phyloP scores from a whole-genome alignment of 2,113 vertebrate genomes.

The Acinonyx jubatus region DNA sequence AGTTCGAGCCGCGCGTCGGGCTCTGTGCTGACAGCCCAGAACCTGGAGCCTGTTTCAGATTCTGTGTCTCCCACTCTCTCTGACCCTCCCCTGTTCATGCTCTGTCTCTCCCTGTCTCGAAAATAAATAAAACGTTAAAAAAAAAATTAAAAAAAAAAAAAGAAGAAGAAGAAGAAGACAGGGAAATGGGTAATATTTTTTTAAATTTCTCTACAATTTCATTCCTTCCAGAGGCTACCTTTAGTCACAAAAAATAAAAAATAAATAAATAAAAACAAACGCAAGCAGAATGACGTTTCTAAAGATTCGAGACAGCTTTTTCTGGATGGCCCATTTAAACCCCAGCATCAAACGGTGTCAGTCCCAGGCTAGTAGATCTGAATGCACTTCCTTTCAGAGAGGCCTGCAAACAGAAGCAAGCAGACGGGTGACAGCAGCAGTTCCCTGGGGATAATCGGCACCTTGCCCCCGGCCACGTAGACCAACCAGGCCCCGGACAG shows the following conservation, averaged over 20 bases:
- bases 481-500: not conserved
- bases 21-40: too few species aligned
- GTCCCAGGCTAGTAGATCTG: not conserved
- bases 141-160: too few species aligned
- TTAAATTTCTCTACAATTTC: not conserved
- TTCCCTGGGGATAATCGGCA: not conserved
- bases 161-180: not conserved
- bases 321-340: not conserved
- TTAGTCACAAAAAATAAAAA: not conserved
- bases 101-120: too few species aligned
- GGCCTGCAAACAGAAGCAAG: not conserved
- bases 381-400: not conserved
- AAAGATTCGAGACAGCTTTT: not conserved
- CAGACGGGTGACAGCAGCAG: fast-evolving
- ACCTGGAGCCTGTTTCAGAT: too few species aligned
- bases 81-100: too few species aligned
- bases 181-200: not conserved
- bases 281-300: not conserved
- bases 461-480: not conserved
- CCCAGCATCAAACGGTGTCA: not conserved
- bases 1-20: fast-evolving
- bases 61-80: too few species aligned
- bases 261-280: not conserved
- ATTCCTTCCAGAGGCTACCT: conserved; percentile 19
- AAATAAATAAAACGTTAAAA: too few species aligned